Evolutionary conservation across 1,140 invertebrate species (phyloP), one percentile per base, ranked within the genome.

Genomic region (Saccostrea cuccullata): DNA sequence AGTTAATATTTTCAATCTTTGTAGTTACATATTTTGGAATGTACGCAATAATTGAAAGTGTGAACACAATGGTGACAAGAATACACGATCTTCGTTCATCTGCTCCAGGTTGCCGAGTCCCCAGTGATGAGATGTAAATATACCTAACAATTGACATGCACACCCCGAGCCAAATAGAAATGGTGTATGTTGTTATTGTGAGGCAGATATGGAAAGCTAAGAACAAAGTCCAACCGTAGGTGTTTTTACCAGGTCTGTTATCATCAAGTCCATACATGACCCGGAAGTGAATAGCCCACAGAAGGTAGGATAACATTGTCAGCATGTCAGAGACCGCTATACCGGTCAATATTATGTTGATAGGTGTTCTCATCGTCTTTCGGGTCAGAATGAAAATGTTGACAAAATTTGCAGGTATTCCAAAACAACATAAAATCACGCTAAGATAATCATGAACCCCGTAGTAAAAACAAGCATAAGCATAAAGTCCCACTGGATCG

Each of bases 121-220:
- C 97, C 97, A 88, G 96, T 95, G 91, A 97, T 96, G 1, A 97
- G 97, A 94, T 96, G 93, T 92, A 96, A 95, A 15, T 98, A 97
- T 4, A 94, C 15, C 93, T 86, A 36, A 93, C 87, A 2, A 99
- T 96, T 0, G 98, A 98, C 88, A 99, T 95, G 11, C 97, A 97
- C 0, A 99, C 97, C 0, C 98, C 98, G 88, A 99, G 94, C 96
- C 97, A 98, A 86, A 98, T 98, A 0, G 98, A 98, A 67, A 98
- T 97, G 0, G 98, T 98, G 94, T 99, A 98, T 92, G 97, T 96
- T 0, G 98, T 97, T 96, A 96, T 93, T 5, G 96, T 95, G 93
- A 98, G 98, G 90, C 98, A 93, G 15, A 91, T 91, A 90, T 94
- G 94, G 6, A 94, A 73, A 4, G 91, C 91, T n/a, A 94, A 86